Evolutionary conservation across 2,113 vertebrate genomes (phyloP).

Genomic region (Otolemur garnettii): DNA sequence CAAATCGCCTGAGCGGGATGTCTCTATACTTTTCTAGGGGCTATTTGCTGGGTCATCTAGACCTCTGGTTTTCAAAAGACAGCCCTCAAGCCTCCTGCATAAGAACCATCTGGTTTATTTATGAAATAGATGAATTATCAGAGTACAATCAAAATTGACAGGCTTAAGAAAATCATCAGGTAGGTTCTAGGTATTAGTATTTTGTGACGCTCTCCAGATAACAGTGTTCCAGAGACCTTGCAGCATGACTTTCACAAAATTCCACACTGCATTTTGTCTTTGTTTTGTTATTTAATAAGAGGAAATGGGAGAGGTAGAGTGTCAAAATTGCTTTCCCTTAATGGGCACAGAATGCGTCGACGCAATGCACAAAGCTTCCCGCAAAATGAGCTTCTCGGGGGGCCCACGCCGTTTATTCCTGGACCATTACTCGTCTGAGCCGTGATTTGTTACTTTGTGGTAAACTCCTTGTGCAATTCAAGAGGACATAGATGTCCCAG

Average conservation of each 20-base stretch:
- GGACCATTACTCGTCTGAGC: slow-evolving; percentile 21
- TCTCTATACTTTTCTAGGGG: slow-evolving; percentile 42
- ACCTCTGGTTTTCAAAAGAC: slow-evolving; percentile 41
- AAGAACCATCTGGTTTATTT: slow-evolving; percentile 39
- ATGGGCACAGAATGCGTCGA: not conserved
- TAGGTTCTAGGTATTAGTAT: slow-evolving; percentile 21
- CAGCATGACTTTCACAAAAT: not conserved
- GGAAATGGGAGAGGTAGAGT: not conserved
- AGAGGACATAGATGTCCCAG: slow-evolving; percentile 42
- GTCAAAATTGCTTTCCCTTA: slow-evolving; percentile 35
- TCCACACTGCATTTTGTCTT: not conserved
- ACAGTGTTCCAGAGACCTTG: not conserved
- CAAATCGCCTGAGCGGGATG: not conserved
- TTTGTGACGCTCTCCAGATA: slow-evolving; percentile 7
- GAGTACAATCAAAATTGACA: not conserved
- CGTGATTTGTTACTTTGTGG: slow-evolving; percentile 66
- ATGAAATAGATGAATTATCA: slow-evolving; percentile 23
- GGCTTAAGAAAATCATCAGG: not conserved
- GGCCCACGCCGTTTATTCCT: slow-evolving; percentile 34
- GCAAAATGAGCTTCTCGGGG: slow-evolving; percentile 53
- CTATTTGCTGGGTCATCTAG: slow-evolving; percentile 69
- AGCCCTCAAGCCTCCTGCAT: slow-evolving; percentile 5
- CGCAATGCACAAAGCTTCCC: slow-evolving; percentile 61
- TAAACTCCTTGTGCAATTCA: slow-evolving; percentile 76
- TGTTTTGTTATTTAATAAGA: slow-evolving; percentile 36